Evolutionary conservation across 2,113 vertebrate species (phyloP).

Genomic region (Chauna torquata): DNA sequence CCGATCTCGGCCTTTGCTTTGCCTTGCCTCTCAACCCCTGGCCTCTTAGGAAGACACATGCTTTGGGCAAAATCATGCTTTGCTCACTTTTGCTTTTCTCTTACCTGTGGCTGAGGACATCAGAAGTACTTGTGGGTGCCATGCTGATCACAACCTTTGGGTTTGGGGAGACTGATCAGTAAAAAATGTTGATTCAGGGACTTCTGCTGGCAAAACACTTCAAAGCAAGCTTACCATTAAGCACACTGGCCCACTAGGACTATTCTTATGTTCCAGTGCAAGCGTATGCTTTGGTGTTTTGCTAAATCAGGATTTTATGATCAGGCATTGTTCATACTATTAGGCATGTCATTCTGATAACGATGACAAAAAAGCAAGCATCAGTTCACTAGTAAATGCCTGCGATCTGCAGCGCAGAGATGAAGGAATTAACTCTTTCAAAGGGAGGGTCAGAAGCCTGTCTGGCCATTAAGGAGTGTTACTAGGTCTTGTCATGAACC

Average conservation of each 20-base stretch:
- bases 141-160: not conserved
- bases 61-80: not conserved
- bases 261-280: not conserved
- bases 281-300: not conserved
- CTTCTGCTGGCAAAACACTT: not conserved
- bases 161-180: not conserved
- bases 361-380: not conserved
- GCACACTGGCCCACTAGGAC: not conserved
- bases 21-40: not conserved
- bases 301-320: constrained; percentile 21
- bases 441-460: not conserved
- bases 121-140: not conserved
- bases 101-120: not conserved
- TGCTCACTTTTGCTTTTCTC: not conserved
- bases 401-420: not conserved
- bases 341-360: not conserved
- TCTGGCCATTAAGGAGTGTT: not conserved
- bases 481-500: not conserved
- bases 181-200: not conserved
- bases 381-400: not conserved
- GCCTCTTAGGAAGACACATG: not conserved
- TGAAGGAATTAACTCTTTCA: not conserved
- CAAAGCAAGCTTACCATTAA: not conserved
- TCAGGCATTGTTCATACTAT: not conserved
- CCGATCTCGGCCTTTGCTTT: not conserved